Conservation (phyloP, 2,113 vertebrate genomes). For the Eptatretus burgeri region DNA sequence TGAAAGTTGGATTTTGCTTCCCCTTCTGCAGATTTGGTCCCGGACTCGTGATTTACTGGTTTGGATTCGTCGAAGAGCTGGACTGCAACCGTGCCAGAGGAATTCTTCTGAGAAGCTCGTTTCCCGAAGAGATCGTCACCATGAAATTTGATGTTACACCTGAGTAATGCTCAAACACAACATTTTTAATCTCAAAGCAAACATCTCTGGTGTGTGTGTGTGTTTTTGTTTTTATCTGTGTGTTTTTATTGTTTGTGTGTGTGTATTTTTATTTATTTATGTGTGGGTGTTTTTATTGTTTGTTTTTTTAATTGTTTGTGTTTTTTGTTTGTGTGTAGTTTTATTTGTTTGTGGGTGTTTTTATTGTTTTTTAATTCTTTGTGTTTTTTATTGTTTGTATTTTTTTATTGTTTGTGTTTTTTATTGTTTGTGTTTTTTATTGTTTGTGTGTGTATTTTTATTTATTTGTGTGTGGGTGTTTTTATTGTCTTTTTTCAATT, state of each 20-base stretch:
- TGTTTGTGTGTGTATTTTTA: constrained; percentile 13
- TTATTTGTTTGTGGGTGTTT: constrained; percentile 1
- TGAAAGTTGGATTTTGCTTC: background rate
- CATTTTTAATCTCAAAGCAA: too few relatives aligned
- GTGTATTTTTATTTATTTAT: too few relatives aligned
- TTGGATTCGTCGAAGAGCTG: constrained; percentile 69
- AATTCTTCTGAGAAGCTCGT: constrained; percentile 70
- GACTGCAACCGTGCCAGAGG: constrained; percentile 76
- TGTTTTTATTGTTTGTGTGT: too few relatives aligned
- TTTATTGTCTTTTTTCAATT: too few relatives aligned
- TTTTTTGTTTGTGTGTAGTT: constrained; percentile 8
- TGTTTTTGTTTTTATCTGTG: too few relatives aligned
- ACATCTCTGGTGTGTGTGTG: too few relatives aligned
- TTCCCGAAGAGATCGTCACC: constrained; percentile 67
- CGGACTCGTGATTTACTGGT: constrained; percentile 93
- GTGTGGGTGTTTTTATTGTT: background rate
- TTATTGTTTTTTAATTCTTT: constrained; percentile 1
- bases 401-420: background rate
- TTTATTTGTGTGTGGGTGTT: too few relatives aligned
- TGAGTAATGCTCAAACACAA: too few relatives aligned
- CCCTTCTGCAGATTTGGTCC: constrained; percentile 48
- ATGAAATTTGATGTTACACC: constrained; percentile 13
- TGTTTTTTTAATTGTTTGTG: constrained; percentile 13
- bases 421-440: constrained; percentile 1
- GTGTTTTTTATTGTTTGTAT: background rate